Evolutionary conservation across 1,140 invertebrate genomes (phyloP).

Genomic region (Lordiphosa stackelbergi): DNA sequence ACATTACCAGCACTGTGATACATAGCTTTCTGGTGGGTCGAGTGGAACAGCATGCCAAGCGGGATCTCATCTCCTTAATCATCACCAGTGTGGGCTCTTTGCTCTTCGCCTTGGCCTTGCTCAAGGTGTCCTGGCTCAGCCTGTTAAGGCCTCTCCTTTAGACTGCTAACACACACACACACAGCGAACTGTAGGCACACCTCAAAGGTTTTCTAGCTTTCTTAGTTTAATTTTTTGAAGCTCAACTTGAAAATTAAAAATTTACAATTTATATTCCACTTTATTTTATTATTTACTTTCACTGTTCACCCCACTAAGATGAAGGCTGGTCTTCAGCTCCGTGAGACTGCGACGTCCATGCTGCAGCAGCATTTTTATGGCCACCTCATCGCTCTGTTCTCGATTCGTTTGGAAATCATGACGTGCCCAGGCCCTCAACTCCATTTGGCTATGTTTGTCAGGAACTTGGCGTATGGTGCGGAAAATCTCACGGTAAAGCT

Average conservation of each 20-base stretch:
- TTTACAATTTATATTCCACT: conserved; percentile 19
- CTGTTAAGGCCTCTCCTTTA: conserved; percentile 55
- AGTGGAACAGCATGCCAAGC: conserved; percentile 77
- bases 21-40: conserved; percentile 79
- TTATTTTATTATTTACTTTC: conserved; percentile 27
- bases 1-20: conserved; percentile 84
- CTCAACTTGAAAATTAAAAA: conserved; percentile 59
- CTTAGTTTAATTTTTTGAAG: conserved; percentile 48
- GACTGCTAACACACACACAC: conserved; percentile 51
- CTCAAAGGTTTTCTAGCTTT: conserved; percentile 60
- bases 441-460: conserved; percentile 80
- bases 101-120: conserved; percentile 69
- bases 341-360: conserved; percentile 83
- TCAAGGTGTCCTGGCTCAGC: conserved; percentile 71
- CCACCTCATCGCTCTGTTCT: conserved; percentile 82
- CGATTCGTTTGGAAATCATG: conserved; percentile 85
- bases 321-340: conserved; percentile 82
- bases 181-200: conserved; percentile 62
- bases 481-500: conserved; percentile 85
- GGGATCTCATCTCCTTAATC: conserved; percentile 78
- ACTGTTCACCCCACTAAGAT: conserved; percentile 77
- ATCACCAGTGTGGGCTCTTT: conserved; percentile 80
- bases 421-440: conserved; percentile 84
- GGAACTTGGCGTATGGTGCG: conserved; percentile 82
- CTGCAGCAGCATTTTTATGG: conserved; percentile 84